Base-by-base conservation (phyloP, 2,797 vertebrate species). In the Acrocephalus scirpaceus region DNA sequence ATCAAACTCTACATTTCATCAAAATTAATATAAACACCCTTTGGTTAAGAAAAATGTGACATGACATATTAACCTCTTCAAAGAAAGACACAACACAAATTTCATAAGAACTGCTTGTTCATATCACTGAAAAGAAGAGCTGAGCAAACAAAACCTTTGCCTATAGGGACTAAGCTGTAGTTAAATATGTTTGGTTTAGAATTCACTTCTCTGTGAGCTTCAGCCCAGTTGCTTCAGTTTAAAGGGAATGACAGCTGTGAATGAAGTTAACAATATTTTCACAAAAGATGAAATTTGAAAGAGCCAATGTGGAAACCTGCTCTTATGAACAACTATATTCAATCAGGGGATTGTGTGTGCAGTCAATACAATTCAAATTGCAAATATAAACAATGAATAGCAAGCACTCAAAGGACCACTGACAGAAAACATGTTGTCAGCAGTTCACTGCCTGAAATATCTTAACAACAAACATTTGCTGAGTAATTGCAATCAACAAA, bases 401-500 rank as follows among this genome's bases (percentile, higher is more conserved):
- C 48, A 88, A 88, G 82, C 47, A 85, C 47, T 92, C 67, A 79
- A 83, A 92, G 26, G 57, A 51, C 32, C 15, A 26, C 48, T 78
- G 69, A 67, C 16, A 87, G 69, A 84, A 94, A 86, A 51, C 4
- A 66, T 4, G 11, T 56, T 80, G 77, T 89, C 91, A 94, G 86
- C 54, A 83, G 62, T 84, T 54, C 62, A n/a, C 29, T 73, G 70
- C 51, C 72, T 84, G 70, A 87, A 92, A 70, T 50, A 65, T 19
- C 50, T 40, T 29, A 75, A 67, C 54, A 85, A 50, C 51, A 86
- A 96, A 86, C 38, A 65, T 90, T 89, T 92, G 58, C 84, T 83
- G 83, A 92, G 67, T 82, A 95, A 93, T 61, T 92, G 48, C 66
- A 92, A 77, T 72, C 83, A 94, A 73, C 20, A 72, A 40, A 77